Percentiles rank a stretch among this genome's conserved stretches.
phyloP scores from a whole-genome alignment of 2,888 invertebrate genomes.

The Parnassius mnemosyne region DNA sequence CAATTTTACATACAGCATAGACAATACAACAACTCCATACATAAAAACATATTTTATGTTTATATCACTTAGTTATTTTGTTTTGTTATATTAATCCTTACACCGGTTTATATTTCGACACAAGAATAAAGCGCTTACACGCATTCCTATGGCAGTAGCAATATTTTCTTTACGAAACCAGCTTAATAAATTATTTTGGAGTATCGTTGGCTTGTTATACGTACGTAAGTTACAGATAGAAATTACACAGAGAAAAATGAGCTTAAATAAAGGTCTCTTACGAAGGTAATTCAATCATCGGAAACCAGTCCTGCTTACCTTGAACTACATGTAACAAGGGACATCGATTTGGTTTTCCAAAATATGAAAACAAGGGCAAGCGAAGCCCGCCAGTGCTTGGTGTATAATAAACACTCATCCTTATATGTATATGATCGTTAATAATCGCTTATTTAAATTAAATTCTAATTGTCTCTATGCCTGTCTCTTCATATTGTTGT shows the following conservation, averaged over 20 bases:
- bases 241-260: slow-evolving; percentile 61
- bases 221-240: slow-evolving; percentile 43
- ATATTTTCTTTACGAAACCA: slow-evolving; percentile 45
- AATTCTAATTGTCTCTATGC: no score
- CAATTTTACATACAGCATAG: no score
- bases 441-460: no score
- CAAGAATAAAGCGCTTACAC: slow-evolving; percentile 15
- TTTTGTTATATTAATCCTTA: slow-evolving; percentile 15
- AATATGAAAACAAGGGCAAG: no score
- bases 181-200: slow-evolving; percentile 38
- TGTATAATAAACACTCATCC: no score
- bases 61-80: not conserved
- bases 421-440: no score
- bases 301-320: slow-evolving; percentile 56
- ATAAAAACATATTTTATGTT: no score
- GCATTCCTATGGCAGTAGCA: slow-evolving; percentile 34
- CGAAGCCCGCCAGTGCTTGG: no score
- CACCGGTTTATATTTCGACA: slow-evolving; percentile 19
- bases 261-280: slow-evolving; percentile 53
- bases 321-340: slow-evolving; percentile 59
- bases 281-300: slow-evolving; percentile 66
- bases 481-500: no score
- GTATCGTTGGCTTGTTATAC: slow-evolving; percentile 28
- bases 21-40: no score
- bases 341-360: no score